Percentiles rank a stretch among this genome's conserved stretches.
Conservation (phyloP, 2,113 vertebrate genomes). For the Eulemur macaco region DNA sequence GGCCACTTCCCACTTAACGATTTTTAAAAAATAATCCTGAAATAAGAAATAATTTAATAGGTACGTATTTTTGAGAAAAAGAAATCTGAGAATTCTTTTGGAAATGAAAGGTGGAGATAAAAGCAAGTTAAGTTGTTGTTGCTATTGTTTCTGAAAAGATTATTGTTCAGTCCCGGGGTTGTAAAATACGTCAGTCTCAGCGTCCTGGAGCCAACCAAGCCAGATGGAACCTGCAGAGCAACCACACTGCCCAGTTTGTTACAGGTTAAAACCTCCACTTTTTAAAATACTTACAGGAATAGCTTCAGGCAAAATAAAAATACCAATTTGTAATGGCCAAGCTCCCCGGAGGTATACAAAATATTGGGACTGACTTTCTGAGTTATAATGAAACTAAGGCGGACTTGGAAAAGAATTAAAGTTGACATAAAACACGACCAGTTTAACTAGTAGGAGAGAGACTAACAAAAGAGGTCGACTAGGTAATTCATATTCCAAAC, state of each 20-base stretch:
- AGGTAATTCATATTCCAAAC: conserved; percentile 32
- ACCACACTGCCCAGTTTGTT: conserved; percentile 41
- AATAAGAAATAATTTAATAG: background rate
- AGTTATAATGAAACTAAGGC: conserved; percentile 65
- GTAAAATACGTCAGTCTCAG: conserved; percentile 73
- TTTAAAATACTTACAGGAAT: conserved; percentile 72
- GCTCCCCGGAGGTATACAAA: conserved; percentile 69
- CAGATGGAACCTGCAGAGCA: conserved; percentile 48
- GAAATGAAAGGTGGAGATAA: conserved; percentile 55
- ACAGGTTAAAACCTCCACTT: conserved; percentile 45
- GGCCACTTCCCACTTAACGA: background rate
- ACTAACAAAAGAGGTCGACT: conserved; percentile 20
- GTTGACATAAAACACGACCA: conserved; percentile 32
- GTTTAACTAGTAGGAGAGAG: conserved; percentile 71
- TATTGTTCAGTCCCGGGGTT: conserved; percentile 56
- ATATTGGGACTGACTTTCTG: conserved; percentile 72
- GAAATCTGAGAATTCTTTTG: conserved; percentile 63
- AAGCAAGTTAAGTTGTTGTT: conserved; percentile 6
- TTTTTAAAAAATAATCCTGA: background rate
- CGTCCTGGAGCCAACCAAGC: conserved; percentile 60
- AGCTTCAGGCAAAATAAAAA: conserved; percentile 78
- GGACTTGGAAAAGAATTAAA: conserved; percentile 62
- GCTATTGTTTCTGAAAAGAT: background rate
- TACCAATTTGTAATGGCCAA: conserved; percentile 77
- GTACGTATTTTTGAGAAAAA: background rate